Evolutionary conservation across 2,113 vertebrate genomes (phyloP).

Genomic region (Ptyas mucosa): DNA sequence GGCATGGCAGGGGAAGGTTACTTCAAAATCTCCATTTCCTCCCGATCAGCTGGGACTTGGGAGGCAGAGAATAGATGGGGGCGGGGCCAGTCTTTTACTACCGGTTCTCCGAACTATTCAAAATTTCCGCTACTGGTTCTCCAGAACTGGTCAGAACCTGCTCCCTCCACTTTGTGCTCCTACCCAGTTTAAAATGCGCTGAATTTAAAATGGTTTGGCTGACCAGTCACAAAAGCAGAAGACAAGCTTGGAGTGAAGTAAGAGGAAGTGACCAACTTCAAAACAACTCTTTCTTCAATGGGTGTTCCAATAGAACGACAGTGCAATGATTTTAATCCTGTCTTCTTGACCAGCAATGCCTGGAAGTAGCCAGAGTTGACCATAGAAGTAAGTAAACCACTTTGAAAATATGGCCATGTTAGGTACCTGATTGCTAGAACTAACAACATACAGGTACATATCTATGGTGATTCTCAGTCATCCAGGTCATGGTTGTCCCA

Average conservation of each 20-base stretch:
- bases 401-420: not conserved
- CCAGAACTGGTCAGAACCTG: too few relatives aligned
- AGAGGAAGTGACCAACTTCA: not conserved
- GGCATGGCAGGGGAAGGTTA: too few relatives aligned
- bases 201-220: not conserved
- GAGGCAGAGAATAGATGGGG: too few relatives aligned
- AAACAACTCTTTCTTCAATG: not conserved
- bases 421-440: not conserved
- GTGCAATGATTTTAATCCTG: not conserved
- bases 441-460: not conserved
- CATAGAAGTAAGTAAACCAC: not conserved
- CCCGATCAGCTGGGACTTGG: too few relatives aligned
- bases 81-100: too few relatives aligned
- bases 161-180: not conserved
- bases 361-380: not conserved
- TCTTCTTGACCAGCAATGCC: not conserved
- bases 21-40: too few relatives aligned
- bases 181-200: not conserved
- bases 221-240: not conserved
- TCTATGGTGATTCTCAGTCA: too few relatives aligned
- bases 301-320: not conserved
- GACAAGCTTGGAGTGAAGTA: not conserved
- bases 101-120: too few relatives aligned
- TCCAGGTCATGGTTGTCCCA: too few relatives aligned
- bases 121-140: too few relatives aligned